Base-by-base conservation (phyloP, 2,113 vertebrate species). In the Cyprinodon brontotheroides region DNA sequence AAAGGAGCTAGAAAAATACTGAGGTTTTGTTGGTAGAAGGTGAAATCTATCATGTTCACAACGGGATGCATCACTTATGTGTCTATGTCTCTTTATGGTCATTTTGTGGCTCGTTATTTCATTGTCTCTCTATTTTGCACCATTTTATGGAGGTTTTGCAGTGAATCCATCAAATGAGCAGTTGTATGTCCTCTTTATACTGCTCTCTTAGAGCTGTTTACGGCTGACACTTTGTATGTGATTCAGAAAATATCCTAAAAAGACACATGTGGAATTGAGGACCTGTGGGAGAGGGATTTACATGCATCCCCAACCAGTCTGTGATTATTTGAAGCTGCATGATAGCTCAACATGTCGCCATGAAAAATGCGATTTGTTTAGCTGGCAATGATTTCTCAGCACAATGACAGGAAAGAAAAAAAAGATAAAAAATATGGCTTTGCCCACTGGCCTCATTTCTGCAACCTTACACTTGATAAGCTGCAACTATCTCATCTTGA, bases 341-440 rank as follows among this genome's bases (percentile, higher is more conserved):
- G 83, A 88, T 75, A 82, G 86, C 89, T 84, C 83, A 74, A 81
- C 74, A 70, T 70, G 73, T 68, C 74, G 82, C 83, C 87, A 77
- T 89, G 83, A 90, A 89, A 78, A 89, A 89, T 86, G 59, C 76
- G 83, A 90, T 90, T 89, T 88, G 70, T 86, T 87, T 89, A 77
- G 29, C 11, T 61, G 75, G 75, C 81, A 79, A 86, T 85, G 83
- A 29, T 62, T 82, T 81, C 74, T 74, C 72, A 40, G 71, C 60
- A 65, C 14, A 48, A 83, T 65, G 71, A 73, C 75, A 80, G 17
- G 2, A 20, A 57, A 1, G 1, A 29, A 29, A 29, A 29, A 29
- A 29, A 29, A 29, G 29, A 29, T 29, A 53, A 57, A 74, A 81
- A 66, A 86, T 73, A 57, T 66, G 80, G 61, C 65, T 74, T 78